Percentiles rank a stretch among this genome's conserved stretches.
These are phyloP conservation scores for Oligia strigilis DNA, from an alignment of 2,888 invertebrate genomes.

Conservation along the genomic window DNA sequence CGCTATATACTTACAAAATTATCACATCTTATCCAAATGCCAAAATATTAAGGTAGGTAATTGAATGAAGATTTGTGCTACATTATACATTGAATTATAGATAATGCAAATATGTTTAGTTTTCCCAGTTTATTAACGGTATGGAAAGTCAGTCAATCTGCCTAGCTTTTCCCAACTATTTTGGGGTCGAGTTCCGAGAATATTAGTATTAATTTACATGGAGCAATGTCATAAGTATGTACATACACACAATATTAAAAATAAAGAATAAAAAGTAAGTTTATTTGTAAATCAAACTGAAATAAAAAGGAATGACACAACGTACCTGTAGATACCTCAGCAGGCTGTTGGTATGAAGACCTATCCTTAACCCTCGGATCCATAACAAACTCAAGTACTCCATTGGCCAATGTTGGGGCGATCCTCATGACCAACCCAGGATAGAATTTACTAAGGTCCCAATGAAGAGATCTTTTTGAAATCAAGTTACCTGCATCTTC, in stretches of 20 bases:
- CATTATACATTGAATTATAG: neutral
- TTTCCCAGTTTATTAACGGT: neutral
- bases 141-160: neutral
- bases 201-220: neutral
- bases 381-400: slow-evolving; percentile 94
- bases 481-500: slow-evolving; percentile 93
- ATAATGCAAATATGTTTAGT: neutral
- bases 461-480: slow-evolving; percentile 93
- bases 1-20: slow-evolving; percentile 52
- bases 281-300: neutral
- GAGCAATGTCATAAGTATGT: neutral
- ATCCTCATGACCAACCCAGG: slow-evolving; percentile 94
- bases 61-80: neutral
- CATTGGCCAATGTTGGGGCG: slow-evolving; percentile 93
- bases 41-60: neutral
- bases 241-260: too few relatives aligned
- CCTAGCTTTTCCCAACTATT: neutral
- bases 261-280: neutral
- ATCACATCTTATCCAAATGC: neutral
- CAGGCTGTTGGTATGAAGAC: slow-evolving; percentile 86
- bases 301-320: neutral
- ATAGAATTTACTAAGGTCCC: slow-evolving; percentile 93
- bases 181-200: neutral
- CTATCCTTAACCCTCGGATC: slow-evolving; percentile 91
- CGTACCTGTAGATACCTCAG: slow-evolving; percentile 92